A percentile compares a stretch with the other conserved stretches of the same genome.
These are phyloP conservation scores for Trissolcus brochymenae DNA, from an alignment of 2,888 invertebrate species.

Conservation along the genomic window DNA sequence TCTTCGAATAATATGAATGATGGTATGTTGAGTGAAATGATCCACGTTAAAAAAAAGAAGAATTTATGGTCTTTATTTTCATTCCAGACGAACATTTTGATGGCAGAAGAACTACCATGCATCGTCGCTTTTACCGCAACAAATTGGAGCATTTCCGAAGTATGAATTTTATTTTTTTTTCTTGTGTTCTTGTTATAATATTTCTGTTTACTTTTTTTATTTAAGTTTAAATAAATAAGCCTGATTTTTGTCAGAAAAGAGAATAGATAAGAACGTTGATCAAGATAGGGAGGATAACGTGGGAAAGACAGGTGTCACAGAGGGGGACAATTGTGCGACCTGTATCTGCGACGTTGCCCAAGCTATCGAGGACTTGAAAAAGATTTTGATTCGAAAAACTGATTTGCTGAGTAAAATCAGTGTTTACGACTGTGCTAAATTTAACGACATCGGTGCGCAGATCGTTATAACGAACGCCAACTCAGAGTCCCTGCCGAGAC, in stretches of 20 bases:
- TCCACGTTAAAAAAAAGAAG: conserved; percentile 16
- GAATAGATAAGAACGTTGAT: conserved; percentile 26
- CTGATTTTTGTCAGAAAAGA: conserved; percentile 6
- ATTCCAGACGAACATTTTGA: conserved; percentile 10
- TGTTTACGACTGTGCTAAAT: conserved; percentile 63
- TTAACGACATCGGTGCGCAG: conserved; percentile 62
- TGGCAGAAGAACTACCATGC: background rate
- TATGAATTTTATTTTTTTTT: no score
- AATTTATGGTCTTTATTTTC: conserved; percentile 24
- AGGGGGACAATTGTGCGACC: conserved; percentile 55
- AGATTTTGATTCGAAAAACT: conserved; percentile 52
- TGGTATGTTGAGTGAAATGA: conserved; percentile 28
- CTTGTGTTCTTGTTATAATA: background rate
- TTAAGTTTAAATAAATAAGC: background rate
- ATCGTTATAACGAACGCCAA: conserved; percentile 61
- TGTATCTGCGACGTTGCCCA: conserved; percentile 65
- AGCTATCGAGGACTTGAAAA: conserved; percentile 58
- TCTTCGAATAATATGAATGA: conserved; percentile 48
- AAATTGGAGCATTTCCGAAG: background rate
- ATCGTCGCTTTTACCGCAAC: conserved; percentile 8
- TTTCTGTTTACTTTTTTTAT: background rate
- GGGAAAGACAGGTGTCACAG: conserved; percentile 29
- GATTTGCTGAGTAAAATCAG: conserved; percentile 60
- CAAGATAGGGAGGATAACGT: conserved; percentile 27
- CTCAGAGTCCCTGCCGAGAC: conserved; percentile 56